Conservation (phyloP, 2,888 invertebrate genomes). For the Rhamphomyia laevipes region DNA sequence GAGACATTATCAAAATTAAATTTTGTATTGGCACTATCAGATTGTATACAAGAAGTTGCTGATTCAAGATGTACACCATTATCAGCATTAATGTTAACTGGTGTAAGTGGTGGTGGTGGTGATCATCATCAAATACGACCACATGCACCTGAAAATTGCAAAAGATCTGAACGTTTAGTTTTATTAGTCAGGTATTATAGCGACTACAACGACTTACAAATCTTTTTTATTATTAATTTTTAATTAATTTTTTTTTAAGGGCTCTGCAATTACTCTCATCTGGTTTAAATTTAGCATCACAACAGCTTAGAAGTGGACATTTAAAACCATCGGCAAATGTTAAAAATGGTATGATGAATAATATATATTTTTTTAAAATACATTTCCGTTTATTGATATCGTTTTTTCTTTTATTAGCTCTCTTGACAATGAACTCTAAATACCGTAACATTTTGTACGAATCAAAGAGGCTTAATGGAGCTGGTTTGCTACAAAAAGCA, state of each 20-base stretch:
- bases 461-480: constrained; percentile 76
- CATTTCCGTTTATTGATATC: too few relatives aligned
- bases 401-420: constrained; percentile 42
- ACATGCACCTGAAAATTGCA: constrained; percentile 38
- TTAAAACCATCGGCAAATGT: constrained; percentile 87
- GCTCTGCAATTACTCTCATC: constrained; percentile 90
- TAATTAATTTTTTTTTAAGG: constrained; percentile 30
- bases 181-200: constrained; percentile 24
- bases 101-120: constrained; percentile 22
- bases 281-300: constrained; percentile 80
- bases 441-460: constrained; percentile 81
- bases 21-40: constrained; percentile 90
- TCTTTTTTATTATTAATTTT: constrained; percentile 8
- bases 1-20: constrained; percentile 93
- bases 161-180: constrained; percentile 35
- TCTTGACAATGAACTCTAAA: constrained; percentile 80
- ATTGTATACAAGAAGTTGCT: constrained; percentile 85
- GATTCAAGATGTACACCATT: constrained; percentile 68
- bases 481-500: constrained; percentile 56
- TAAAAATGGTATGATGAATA: constrained; percentile 80
- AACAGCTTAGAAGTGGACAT: constrained; percentile 70
- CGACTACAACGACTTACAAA: too few relatives aligned
- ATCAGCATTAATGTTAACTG: constrained; percentile 46
- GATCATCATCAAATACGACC: constrained; percentile 33
- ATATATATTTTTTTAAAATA: constrained; percentile 8